Conservation (phyloP, 2,888 invertebrate species). For the Cetonia aurata region DNA sequence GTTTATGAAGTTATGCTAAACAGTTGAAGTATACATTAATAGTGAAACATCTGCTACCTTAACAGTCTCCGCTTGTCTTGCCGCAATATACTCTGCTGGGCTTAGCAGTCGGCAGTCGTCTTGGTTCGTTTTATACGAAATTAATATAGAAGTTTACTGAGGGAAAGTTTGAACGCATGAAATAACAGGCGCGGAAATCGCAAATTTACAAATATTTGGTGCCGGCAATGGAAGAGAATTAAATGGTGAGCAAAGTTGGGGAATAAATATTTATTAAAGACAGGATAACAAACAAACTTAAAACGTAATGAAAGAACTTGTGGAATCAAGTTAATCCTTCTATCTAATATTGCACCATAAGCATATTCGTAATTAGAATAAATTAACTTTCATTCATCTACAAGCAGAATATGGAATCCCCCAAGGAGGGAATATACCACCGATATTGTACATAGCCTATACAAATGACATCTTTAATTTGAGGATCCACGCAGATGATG, state of each 20-base stretch:
- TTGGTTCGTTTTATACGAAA: constrained; percentile 43
- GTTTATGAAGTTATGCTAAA: constrained; percentile 56
- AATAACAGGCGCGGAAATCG: constrained; percentile 36
- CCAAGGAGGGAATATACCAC: no score
- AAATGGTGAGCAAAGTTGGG: constrained; percentile 15
- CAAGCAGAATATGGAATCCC: no score
- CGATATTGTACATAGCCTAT: no score
- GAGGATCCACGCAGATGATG: no score
- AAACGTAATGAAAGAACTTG: neutral
- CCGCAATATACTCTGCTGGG: constrained; percentile 2
- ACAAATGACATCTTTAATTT: no score
- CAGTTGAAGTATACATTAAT: constrained; percentile 54
- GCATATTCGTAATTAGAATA: no score
- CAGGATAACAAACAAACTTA: neutral
- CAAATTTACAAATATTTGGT: constrained; percentile 34
- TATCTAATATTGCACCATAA: no score
- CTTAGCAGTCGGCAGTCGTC: constrained; percentile 3
- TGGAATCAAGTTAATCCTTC: no score
- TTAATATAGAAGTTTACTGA: constrained; percentile 44
- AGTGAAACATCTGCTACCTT: constrained; percentile 54
- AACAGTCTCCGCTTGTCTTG: constrained; percentile 22
- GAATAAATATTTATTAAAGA: constrained; percentile 18
- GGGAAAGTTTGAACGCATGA: constrained; percentile 45
- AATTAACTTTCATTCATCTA: no score
- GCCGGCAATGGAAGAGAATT: constrained; percentile 10